Evolutionary conservation across 2,888 invertebrate species (phyloP).

Genomic region (Amphipyra tragopoginis): DNA sequence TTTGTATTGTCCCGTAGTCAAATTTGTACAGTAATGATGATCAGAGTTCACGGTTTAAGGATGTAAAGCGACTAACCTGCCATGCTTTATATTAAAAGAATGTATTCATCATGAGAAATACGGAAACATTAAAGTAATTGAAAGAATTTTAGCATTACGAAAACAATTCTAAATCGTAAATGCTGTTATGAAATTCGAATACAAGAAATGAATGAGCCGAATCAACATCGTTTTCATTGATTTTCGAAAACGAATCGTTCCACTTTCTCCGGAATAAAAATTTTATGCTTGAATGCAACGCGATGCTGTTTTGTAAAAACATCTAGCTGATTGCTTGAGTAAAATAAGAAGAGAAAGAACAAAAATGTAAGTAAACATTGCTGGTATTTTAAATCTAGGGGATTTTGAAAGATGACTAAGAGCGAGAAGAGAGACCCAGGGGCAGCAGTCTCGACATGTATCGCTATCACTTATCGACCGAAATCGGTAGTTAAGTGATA

Average conservation of each 20-base stretch:
- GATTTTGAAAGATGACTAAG: background rate
- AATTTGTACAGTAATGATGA: no score
- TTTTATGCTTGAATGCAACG: slow-evolving; percentile 46
- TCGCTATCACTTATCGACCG: no score
- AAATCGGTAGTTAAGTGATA: no score
- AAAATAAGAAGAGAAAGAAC: background rate
- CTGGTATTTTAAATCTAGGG: background rate
- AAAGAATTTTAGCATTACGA: background rate
- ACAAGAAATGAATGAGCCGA: slow-evolving; percentile 20
- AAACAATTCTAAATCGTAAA: background rate
- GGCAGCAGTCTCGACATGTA: no score
- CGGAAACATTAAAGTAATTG: no score
- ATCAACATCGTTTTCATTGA: slow-evolving; percentile 33
- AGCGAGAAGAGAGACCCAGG: no score
- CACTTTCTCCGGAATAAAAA: slow-evolving; percentile 54
- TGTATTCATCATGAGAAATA: no score
- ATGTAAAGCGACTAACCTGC: no score
- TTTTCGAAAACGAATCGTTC: slow-evolving; percentile 50
- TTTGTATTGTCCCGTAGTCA: no score
- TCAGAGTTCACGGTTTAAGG: no score
- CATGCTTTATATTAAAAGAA: no score
- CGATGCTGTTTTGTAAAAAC: slow-evolving; percentile 28
- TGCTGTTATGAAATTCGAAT: slow-evolving; percentile 6
- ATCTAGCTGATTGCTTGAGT: slow-evolving; percentile 9
- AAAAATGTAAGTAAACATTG: no score